Percentiles rank a stretch among this genome's conserved stretches.
These are phyloP conservation scores for Myotis pilosus DNA, from an alignment of 2,797 vertebrate genomes.

Conservation along the genomic window DNA sequence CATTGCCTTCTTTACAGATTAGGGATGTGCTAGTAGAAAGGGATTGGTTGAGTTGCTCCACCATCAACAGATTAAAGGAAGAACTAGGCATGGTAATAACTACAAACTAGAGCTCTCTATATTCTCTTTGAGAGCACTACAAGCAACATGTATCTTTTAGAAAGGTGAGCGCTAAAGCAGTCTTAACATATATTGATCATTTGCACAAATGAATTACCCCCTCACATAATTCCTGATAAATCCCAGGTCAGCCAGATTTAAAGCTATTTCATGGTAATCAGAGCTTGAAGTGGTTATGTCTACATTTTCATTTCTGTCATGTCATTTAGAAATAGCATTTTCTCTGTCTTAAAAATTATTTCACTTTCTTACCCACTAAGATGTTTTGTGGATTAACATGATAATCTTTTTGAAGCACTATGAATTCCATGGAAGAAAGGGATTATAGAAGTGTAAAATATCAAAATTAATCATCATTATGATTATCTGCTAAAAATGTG, in stretches of 20 bases:
- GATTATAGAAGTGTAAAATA: constrained; percentile 22
- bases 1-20: constrained; percentile 26
- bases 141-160: background rate
- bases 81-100: background rate
- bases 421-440: constrained; percentile 28
- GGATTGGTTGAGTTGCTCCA: background rate
- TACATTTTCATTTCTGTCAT: constrained; percentile 47
- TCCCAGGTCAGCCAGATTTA: constrained; percentile 34
- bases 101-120: constrained; percentile 25
- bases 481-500: constrained; percentile 45
- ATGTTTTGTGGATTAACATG: constrained; percentile 16
- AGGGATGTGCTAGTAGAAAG: background rate
- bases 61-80: constrained; percentile 26
- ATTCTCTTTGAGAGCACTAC: background rate
- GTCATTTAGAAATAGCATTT: constrained; percentile 44
- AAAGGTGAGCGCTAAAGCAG: background rate
- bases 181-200: constrained; percentile 20
- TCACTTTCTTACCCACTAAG: constrained; percentile 42
- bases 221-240: constrained; percentile 24
- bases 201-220: constrained; percentile 17
- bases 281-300: background rate
- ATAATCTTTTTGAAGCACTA: constrained; percentile 53
- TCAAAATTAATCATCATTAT: constrained; percentile 32
- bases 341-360: constrained; percentile 43
- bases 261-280: constrained; percentile 35